A percentile compares a stretch with the other conserved stretches of the same genome.
These are phyloP conservation scores for Zaprionus davidi DNA, from an alignment of 1,140 invertebrate species.

Conservation along the genomic window DNA sequence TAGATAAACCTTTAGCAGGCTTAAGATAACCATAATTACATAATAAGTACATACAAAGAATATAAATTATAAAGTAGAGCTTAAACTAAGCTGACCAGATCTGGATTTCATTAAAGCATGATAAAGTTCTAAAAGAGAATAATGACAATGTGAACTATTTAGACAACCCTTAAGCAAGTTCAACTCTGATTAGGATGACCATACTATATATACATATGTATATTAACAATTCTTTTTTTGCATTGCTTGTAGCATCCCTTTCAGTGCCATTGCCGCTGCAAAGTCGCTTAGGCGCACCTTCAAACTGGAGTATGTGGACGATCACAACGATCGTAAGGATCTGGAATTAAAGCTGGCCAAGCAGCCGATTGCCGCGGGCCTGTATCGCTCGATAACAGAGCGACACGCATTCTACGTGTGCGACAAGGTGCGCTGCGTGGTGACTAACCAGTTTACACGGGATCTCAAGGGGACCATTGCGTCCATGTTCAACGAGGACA, in stretches of 20 bases:
- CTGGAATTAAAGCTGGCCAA: slow-evolving; percentile 93
- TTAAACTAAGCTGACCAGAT: too few relatives aligned
- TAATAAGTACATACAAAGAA: too few relatives aligned
- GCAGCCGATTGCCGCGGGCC: slow-evolving; percentile 89
- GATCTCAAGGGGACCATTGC: slow-evolving; percentile 96
- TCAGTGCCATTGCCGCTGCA: slow-evolving; percentile 92
- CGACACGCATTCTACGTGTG: slow-evolving; percentile 96
- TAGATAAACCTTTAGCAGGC: too few relatives aligned
- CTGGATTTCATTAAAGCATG: too few relatives aligned
- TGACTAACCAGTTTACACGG: slow-evolving; percentile 94
- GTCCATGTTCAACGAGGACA: slow-evolving; percentile 95
- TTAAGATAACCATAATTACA: background rate
- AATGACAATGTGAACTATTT: too few relatives aligned
- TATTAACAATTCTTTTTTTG: background rate
- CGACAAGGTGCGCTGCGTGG: slow-evolving; percentile 93
- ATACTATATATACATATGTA: background rate
- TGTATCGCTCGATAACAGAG: slow-evolving; percentile 95
- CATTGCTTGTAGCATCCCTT: slow-evolving; percentile 89
- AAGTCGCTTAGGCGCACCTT: slow-evolving; percentile 90
- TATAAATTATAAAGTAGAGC: too few relatives aligned
- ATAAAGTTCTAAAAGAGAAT: too few relatives aligned
- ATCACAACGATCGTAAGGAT: slow-evolving; percentile 88
- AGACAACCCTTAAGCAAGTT: too few relatives aligned
- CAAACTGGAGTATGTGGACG: slow-evolving; percentile 90
- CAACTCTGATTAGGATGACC: background rate